Evolutionary conservation across 1,140 invertebrate species (phyloP).

Genomic region (Drosophila sproati): DNA sequence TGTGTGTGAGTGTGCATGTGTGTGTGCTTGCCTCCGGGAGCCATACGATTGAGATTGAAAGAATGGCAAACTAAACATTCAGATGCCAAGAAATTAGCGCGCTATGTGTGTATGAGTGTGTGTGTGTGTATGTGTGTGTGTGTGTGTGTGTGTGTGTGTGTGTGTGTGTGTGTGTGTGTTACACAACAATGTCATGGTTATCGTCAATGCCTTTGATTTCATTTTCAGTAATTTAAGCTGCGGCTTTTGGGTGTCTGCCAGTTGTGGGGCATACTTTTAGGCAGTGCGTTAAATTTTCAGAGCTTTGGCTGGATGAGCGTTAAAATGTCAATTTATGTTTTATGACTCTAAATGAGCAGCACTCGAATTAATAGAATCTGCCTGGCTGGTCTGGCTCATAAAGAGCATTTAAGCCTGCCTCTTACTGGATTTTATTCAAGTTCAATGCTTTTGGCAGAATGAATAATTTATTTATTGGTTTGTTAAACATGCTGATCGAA

Average conservation of each 20-base stretch:
- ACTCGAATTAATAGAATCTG: no score
- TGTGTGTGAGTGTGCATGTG: slow-evolving; percentile 1
- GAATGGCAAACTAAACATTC: slow-evolving; percentile 60
- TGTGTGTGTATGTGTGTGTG: slow-evolving; percentile 24
- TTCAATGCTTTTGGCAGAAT: background rate
- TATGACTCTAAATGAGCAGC: background rate
- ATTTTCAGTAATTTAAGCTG: slow-evolving; percentile 47
- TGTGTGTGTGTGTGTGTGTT: slow-evolving; percentile 22
- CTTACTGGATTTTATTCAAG: no score
- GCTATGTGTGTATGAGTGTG: slow-evolving; percentile 19
- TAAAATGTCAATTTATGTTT: background rate
- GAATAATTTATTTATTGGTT: background rate
- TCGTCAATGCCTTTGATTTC: slow-evolving; percentile 66
- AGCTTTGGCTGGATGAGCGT: background rate
- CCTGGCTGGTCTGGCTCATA: background rate
- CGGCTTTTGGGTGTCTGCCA: slow-evolving; percentile 30
- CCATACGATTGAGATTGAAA: slow-evolving; percentile 5
- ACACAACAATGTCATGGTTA: slow-evolving; percentile 74
- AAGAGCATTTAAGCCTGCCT: background rate
- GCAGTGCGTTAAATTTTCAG: slow-evolving; percentile 32
- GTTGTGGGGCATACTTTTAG: slow-evolving; percentile 63
- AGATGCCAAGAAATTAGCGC: slow-evolving; percentile 75
- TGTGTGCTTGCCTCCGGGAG: slow-evolving; percentile 19
- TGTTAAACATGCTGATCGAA: no score
- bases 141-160: slow-evolving; percentile 1